phyloP scores from a whole-genome alignment of 2,888 invertebrate genomes.

The Slavum lentiscoides region DNA sequence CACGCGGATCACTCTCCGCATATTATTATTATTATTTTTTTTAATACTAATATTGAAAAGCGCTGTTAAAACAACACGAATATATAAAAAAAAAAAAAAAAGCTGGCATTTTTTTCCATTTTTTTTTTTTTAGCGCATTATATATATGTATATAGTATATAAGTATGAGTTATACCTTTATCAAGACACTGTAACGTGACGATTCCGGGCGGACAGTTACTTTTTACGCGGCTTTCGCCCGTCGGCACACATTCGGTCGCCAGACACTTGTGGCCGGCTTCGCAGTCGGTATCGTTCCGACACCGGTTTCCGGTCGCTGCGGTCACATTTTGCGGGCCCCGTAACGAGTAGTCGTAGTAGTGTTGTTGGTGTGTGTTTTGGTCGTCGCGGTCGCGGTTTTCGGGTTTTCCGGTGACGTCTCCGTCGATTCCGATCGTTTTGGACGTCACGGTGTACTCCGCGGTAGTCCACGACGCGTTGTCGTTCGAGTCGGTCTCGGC shows the following conservation, averaged over 20 bases:
- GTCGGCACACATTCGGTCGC: constrained; percentile 44
- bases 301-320: constrained; percentile 45
- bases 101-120: constrained; percentile 4
- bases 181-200: constrained; percentile 51
- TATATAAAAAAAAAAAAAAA: too few relatives aligned
- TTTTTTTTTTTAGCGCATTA: not conserved
- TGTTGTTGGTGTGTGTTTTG: not conserved
- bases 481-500: constrained; percentile 11
- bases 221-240: constrained; percentile 51
- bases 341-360: constrained; percentile 3
- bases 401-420: not conserved
- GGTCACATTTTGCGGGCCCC: not conserved
- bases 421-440: constrained; percentile 24
- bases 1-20: too few relatives aligned
- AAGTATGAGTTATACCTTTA: constrained; percentile 48
- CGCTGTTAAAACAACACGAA: constrained; percentile 24
- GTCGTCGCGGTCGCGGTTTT: not conserved
- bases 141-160: too few relatives aligned
- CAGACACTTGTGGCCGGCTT: constrained; percentile 48
- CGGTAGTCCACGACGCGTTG: constrained; percentile 2
- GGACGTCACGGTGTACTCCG: constrained; percentile 42
- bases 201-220: constrained; percentile 49
- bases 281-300: constrained; percentile 46
- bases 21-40: too few relatives aligned
- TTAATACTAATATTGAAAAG: not conserved